Evolutionary conservation across 1,140 invertebrate species (phyloP), one percentile per base, ranked within the genome.

Genomic region (Hirudo medicinalis): DNA sequence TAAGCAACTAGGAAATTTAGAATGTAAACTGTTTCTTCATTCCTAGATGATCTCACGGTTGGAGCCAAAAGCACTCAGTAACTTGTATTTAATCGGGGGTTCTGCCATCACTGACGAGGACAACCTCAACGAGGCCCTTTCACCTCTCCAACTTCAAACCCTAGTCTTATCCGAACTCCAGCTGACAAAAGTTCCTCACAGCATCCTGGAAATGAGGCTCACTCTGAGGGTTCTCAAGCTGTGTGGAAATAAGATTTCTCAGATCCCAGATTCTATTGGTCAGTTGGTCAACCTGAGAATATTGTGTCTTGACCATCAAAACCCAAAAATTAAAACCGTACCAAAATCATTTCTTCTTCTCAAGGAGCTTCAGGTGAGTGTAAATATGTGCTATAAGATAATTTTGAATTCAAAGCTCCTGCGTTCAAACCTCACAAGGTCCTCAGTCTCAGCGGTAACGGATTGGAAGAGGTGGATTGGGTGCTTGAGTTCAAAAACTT

Each of bases 251-350:
- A 25, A 32, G 8, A 63, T 63, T 63, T 63, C 57, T 32, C 57
- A 63, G 29, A 25, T 63, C 22, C 57, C 57, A 15, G 57, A 63
- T 25, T 19, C 57, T 13, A 8, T 63, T 63, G 57, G 57, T 13
- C 22, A 63, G 57, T 32, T 63, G 20, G 17, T 0, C 22, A 22
- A 63, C 15, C 29, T 63, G 29, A 22, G 57, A 6, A 63, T 63
- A 63, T 15, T 63, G 19, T 63, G 57, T 63, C 57, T 63, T n/a
- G 57, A 63, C 29, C 29, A 25, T 63, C 57, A 63, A 32, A 63
- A 63, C 11, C 57, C 57, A 13, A 63, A 63, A 63, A 13, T 63
- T 0, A 63, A 63, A 63, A 32, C 29, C 57, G 22, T 63, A 15
- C 57, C 57, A 13, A 63, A 63, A 22, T 63, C 57, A 20, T 25